These are phyloP conservation scores for Drosophila nigromelanica DNA, from an alignment of 1,140 invertebrate genomes.

Conservation along the genomic window DNA sequence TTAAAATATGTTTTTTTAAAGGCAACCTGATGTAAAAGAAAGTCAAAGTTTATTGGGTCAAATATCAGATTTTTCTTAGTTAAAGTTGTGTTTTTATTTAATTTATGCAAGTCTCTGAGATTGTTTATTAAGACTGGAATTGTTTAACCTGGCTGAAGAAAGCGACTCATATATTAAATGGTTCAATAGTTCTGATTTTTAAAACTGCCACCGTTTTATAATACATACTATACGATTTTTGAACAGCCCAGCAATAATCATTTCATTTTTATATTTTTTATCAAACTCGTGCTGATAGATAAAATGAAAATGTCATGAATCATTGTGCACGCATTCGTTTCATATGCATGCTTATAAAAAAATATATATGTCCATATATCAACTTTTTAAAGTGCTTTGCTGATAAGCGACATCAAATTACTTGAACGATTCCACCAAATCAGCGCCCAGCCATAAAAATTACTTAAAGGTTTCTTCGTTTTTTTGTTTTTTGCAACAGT, in stretches of 20 bases:
- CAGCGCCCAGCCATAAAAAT: slow-evolving; percentile 32
- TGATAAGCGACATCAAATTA: slow-evolving; percentile 33
- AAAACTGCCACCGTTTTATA: too few species aligned
- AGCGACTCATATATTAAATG: not conserved
- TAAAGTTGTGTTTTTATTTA: not conserved
- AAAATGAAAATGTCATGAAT: slow-evolving; percentile 23
- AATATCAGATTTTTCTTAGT: too few species aligned
- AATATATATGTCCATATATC: not conserved
- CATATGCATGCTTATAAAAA: slow-evolving; percentile 1
- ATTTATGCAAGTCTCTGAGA: too few species aligned
- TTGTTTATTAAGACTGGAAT: not conserved
- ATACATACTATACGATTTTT: not conserved
- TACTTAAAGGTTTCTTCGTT: not conserved
- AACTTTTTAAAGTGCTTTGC: slow-evolving; percentile 23
- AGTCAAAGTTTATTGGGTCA: too few species aligned
- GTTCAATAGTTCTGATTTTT: too few species aligned
- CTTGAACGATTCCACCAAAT: slow-evolving; percentile 18
- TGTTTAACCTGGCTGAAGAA: not conserved
- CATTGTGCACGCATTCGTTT: slow-evolving; percentile 8
- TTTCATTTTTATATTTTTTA: slow-evolving; percentile 12
- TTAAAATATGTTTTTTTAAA: too few species aligned
- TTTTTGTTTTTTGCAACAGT: slow-evolving; percentile 32
- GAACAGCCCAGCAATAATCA: not conserved
- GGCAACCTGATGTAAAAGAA: too few species aligned
- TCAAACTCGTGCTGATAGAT: slow-evolving; percentile 21